These are phyloP conservation scores for Acridotheres tristis DNA, from an alignment of 2,797 vertebrate genomes.

Conservation along the genomic window DNA sequence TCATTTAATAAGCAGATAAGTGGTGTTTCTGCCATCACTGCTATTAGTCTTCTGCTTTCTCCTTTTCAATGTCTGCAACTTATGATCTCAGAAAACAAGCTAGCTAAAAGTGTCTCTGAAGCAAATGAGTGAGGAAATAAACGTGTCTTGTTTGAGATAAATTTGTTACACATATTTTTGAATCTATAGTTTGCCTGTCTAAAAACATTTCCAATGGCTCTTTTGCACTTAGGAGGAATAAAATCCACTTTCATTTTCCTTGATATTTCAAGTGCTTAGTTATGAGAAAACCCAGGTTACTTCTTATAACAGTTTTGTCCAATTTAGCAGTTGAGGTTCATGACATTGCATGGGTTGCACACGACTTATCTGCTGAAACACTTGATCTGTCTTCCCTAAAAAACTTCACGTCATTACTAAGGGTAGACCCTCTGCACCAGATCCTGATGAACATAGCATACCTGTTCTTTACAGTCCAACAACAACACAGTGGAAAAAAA, in stretches of 20 bases:
- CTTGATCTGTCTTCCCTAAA: not conserved
- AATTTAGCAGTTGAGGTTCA: not conserved
- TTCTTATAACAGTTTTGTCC: not conserved
- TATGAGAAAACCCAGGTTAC: not conserved
- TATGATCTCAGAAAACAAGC: not conserved
- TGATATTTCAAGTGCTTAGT: conserved; percentile 20
- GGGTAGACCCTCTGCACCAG: not conserved
- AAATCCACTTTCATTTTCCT: not conserved
- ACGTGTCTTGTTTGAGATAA: not conserved
- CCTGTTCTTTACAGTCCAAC: not conserved
- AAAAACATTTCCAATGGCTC: not conserved
- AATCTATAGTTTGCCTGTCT: not conserved
- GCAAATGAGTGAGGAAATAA: not conserved
- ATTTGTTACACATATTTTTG: not conserved
- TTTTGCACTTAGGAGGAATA: not conserved
- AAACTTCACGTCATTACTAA: not conserved
- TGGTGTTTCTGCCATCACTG: not conserved
- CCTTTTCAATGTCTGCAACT: not conserved
- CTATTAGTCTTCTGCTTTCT: not conserved
- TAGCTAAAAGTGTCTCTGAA: not conserved
- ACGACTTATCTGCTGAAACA: not conserved
- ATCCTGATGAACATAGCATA: not conserved
- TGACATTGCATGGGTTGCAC: not conserved
- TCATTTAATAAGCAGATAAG: conserved; percentile 27
- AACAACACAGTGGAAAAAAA: not conserved